Base-by-base conservation (phyloP, 2,797 vertebrate species). In the Acestrorhynchus altus region DNA sequence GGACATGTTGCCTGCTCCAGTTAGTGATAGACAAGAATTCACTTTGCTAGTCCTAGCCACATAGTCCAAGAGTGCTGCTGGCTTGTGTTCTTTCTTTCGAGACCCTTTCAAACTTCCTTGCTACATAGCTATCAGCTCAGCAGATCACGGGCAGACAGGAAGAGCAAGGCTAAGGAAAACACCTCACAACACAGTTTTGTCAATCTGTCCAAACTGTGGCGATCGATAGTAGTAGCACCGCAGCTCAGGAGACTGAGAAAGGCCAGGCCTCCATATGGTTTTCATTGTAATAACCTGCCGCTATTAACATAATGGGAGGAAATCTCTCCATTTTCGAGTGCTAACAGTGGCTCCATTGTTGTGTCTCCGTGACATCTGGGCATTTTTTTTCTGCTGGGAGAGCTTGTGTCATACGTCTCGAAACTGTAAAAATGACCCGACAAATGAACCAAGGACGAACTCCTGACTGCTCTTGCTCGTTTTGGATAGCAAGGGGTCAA, bases 91-190 rank as follows among this genome's bases (percentile, higher is more conserved):
- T 74, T 83, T 82, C 79, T 83, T 80, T 77, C 70, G 49, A 87
- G 83, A 73, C 81, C 76, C 82, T 86, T 87, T 87, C 87, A 87
- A 84, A 91, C 89, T 91, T 92, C 89, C 89, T 83, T 80, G 83
- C 83, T 86, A 89, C 88, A 85, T 86, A 85, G 81, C 80, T 91
- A 92, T 91, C 90, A 87, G 88, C 85, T 66, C 80, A 83, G 84
- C 85, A 82, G 81, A 92, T 93, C 89, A 64, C 77, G 80, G 71
- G 86, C 81, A 87, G 83, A 86, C 89, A 93, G 91, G 91, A 92
- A 92, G 89, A 74, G 80, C 87, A 82, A 72, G 20, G 68, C 88
- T 85, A 84, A 86, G 66, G 81, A 89, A 89, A 93, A 90, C 87
- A 86, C 78, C 86, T 74, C 26, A 73, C 63, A 90, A 82, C 49